A percentile compares a stretch with the other conserved stretches of the same genome.
Evolutionary conservation across 2,888 invertebrate genomes (phyloP).

Genomic region (Pristionchus maxplancki): DNA sequence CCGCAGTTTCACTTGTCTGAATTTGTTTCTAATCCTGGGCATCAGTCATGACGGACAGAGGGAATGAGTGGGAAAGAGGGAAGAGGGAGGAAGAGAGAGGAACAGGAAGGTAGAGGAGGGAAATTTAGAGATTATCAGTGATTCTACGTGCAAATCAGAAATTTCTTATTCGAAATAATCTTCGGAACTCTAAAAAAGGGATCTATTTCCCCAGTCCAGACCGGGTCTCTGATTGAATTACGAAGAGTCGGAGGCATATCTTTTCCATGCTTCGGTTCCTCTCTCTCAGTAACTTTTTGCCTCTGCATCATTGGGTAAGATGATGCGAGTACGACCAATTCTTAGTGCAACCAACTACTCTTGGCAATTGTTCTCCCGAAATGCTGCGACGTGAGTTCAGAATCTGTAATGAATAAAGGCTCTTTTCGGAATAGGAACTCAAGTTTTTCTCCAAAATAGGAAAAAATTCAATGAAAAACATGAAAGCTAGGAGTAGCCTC

Average conservation of each 20-base stretch:
- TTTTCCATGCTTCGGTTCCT: background rate
- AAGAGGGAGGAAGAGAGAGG: background rate
- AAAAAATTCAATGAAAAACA: background rate
- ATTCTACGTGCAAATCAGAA: background rate
- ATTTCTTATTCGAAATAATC: background rate
- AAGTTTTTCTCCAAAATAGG: too few species aligned
- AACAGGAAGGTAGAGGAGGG: background rate
- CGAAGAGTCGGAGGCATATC: slow-evolving; percentile 4
- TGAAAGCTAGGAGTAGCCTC: background rate
- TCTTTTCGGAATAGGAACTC: too few species aligned
- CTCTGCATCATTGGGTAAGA: background rate
- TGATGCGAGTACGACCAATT: slow-evolving; percentile 1
- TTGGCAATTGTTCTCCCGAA: slow-evolving; percentile 11
- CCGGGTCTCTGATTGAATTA: slow-evolving; percentile 18
- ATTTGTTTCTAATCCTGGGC: slow-evolving; percentile 26
- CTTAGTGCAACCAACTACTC: slow-evolving; percentile 10
- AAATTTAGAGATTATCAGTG: background rate
- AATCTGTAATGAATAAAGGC: background rate
- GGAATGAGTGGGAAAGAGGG: background rate
- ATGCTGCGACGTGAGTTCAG: background rate
- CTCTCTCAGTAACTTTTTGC: background rate
- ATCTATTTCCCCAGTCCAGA: background rate
- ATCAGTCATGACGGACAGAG: background rate
- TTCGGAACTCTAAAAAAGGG: background rate
- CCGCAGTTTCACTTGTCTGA: slow-evolving; percentile 24